Base-by-base conservation (phyloP, 2,113 vertebrate genomes). In the Vulpes lagopus region DNA sequence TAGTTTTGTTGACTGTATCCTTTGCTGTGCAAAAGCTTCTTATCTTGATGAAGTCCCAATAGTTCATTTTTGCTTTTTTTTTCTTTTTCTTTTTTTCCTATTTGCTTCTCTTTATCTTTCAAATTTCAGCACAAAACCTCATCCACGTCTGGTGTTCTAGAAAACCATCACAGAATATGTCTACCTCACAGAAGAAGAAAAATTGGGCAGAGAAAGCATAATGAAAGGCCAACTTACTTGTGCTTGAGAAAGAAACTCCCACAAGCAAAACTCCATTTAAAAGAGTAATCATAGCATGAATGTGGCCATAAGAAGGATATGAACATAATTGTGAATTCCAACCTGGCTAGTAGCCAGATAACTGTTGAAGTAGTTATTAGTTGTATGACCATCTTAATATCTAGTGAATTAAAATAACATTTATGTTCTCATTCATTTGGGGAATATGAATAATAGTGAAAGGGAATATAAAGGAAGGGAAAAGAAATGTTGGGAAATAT, bases 171-270 rank as follows among this genome's bases (percentile, higher is more conserved):
- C 3, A 51, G 30, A 71, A 43, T 59, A 30, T 30, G 35, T 91
- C 71, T 83, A 76, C n/a, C n/a, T 78, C 83, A 62, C 30, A 71
- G 9, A 82, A 82, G 27, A 92, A 85, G 6, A 95, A 84, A 79
- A 83, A 62, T 22, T 27, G 4, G 60, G 25, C 73, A 32, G 4
- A 95, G 8, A 95, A 87, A 57, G 17, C 30, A 69, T 62, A 81
- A 71, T 38, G 30, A 81, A 62, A 93, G 12, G 19, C 57, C 51
- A 71, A 73, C 78, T 82, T 2, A 19, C 27, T 3, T n/a, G n/a
- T 69, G 23, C 64, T 74, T 55, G 16, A 60, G 59, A 92, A 84
- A 85, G 27, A 83, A 38, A 14, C 38, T 43, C 55, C 32, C 15
- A 38, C 10, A 49, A 86, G 38, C 30, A 83, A 88, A 83, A 57